Evolutionary conservation across 2,888 invertebrate genomes (phyloP), one percentile per base, ranked within the genome.

Genomic region (Imbricaverruca yamaguchii): DNA sequence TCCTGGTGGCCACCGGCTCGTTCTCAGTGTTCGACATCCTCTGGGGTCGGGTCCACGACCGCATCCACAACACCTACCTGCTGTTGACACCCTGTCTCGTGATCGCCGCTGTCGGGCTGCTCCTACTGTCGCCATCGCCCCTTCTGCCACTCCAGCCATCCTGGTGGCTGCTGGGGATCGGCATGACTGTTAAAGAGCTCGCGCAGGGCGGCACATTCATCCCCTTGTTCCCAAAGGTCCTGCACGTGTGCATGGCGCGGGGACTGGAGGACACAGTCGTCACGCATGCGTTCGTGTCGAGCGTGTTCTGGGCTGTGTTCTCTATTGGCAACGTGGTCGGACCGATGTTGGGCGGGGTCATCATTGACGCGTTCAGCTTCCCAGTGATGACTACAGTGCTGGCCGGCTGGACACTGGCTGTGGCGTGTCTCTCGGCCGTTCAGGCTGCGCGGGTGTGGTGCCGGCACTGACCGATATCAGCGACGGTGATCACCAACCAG

Each of bases 31-130:
- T 57, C 57, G 18, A 57, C 79, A 4, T 23, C 13, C n/a, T 15
- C 79, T 79, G 79, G 79, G 79, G 79, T 7, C 56, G 79, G 13
- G 21, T 92, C 6, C 91, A 92, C 6, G 92, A 92, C 86, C 89
- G 89, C 88, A 89, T 91, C 10, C 89, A 91, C 84, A 91, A 91
- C 84, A 92, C 92, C 85, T 92, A 92, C 92, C 90, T 91, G 80
- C 91, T 93, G 91, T 92, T 93, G 92, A 91, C 92, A 1, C 89
- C 90, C 87, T 93, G 93, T 0, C 87, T 93, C 81, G 87, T 92
- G 81, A 85, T 91, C 69, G 91, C 91, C 10, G 89, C 91, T 0
- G 84, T 90, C 12, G 92, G 92, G 0, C 86, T 93, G 53, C 87
- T 93, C 23, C 87, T 93, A 23, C 87, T 93, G 3, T 93, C 93